Percentiles rank a stretch among this genome's conserved stretches.
These are phyloP conservation scores for Drosophila differens DNA, from an alignment of 2,888 invertebrate species.

Conservation along the genomic window DNA sequence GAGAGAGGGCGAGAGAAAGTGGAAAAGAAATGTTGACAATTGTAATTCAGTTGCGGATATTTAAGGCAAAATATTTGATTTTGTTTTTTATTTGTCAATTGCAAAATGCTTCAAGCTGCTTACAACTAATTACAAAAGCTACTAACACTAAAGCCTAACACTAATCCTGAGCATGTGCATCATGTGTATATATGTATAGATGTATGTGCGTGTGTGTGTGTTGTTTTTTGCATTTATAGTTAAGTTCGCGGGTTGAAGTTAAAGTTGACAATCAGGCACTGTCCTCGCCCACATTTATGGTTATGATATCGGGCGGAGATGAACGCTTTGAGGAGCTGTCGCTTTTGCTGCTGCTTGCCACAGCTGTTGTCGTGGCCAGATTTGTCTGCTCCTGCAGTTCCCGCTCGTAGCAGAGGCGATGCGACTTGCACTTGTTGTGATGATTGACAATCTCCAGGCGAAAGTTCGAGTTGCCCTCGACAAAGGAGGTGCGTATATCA, in stretches of 20 bases:
- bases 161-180: slow-evolving; percentile 71
- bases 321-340: slow-evolving; percentile 25
- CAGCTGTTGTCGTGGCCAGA: slow-evolving; percentile 15
- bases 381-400: slow-evolving; percentile 82
- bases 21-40: slow-evolving; percentile 16
- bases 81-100: slow-evolving; percentile 38
- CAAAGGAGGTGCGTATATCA: slow-evolving; percentile 91
- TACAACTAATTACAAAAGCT: slow-evolving; percentile 55
- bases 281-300: slow-evolving; percentile 83
- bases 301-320: slow-evolving; percentile 75
- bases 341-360: slow-evolving; percentile 5
- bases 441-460: slow-evolving; percentile 92
- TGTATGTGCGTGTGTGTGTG: slow-evolving; percentile 27
- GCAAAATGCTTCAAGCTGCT: slow-evolving; percentile 70
- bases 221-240: slow-evolving; percentile 8
- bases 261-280: slow-evolving; percentile 40
- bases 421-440: slow-evolving; percentile 92
- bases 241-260: slow-evolving; percentile 14
- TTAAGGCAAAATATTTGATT: neutral
- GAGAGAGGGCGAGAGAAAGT: slow-evolving; percentile 9
- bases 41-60: slow-evolving; percentile 18
- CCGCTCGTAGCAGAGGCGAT: slow-evolving; percentile 88
- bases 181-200: slow-evolving; percentile 15
- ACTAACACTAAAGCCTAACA: slow-evolving; percentile 46
- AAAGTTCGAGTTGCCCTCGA: slow-evolving; percentile 92